phyloP scores from a whole-genome alignment of 2,113 vertebrate genomes.

The Oxygymnocypris stewartii region DNA sequence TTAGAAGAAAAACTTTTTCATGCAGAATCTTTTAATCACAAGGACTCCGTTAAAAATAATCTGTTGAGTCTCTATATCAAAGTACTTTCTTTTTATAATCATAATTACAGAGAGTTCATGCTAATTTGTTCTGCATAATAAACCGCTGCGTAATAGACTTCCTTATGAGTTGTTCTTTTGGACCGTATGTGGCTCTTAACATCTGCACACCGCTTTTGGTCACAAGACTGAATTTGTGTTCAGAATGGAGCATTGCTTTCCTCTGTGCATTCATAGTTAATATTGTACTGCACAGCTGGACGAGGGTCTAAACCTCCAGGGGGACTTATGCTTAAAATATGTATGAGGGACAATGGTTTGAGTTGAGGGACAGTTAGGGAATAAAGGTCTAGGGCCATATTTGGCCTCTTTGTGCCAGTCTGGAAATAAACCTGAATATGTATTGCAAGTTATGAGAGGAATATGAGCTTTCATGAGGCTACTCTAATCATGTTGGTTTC shows the following conservation, averaged over 20 bases:
- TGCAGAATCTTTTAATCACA: conserved; percentile 24
- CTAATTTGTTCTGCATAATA: conserved; percentile 27
- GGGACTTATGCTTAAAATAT: conserved; percentile 39
- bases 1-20: conserved; percentile 10
- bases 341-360: conserved; percentile 46
- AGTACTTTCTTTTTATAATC: not conserved
- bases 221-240: conserved; percentile 7
- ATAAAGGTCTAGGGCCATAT: conserved; percentile 18
- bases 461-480: not conserved
- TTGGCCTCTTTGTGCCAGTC: conserved; percentile 28
- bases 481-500: not conserved
- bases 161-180: conserved; percentile 18
- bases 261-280: conserved; percentile 38
- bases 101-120: not conserved
- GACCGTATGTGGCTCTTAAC: not conserved
- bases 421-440: not conserved
- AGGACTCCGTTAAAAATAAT: not conserved
- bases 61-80: not conserved
- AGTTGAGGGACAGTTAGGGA: conserved; percentile 34
- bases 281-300: conserved; percentile 42
- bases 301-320: conserved; percentile 18
- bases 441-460: not conserved
- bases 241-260: conserved; percentile 47
- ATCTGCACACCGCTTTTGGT: conserved; percentile 14
- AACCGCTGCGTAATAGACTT: conserved; percentile 34